A percentile compares a stretch with the other conserved stretches of the same genome.
Evolutionary conservation across 2,888 invertebrate genomes (phyloP).

Genomic region (Drosophila nr. medialis): DNA sequence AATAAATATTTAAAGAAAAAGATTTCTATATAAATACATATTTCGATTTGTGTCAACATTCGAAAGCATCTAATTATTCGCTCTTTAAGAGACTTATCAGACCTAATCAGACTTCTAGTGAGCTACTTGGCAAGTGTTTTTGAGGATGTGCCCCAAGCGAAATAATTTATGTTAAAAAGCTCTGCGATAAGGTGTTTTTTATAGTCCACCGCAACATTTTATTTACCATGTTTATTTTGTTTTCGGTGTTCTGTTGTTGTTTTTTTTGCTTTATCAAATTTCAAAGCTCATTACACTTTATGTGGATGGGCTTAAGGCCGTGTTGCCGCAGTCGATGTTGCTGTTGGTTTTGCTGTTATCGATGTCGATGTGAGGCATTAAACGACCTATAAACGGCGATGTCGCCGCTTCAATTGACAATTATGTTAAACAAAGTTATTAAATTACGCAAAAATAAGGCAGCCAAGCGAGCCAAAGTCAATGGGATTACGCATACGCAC

Average conservation of each 20-base stretch:
- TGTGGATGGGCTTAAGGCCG: conserved; percentile 58
- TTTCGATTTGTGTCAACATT: not conserved
- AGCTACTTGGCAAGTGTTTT: not conserved
- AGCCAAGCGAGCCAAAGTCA: conserved; percentile 66
- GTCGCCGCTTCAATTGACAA: conserved; percentile 80
- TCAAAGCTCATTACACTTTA: conserved; percentile 81
- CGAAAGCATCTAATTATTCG: not conserved
- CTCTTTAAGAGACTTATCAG: not conserved
- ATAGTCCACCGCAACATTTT: conserved; percentile 10
- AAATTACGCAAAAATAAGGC: conserved; percentile 79
- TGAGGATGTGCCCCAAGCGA: not conserved
- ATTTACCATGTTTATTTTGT: conserved; percentile 37
- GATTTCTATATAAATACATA: not conserved
- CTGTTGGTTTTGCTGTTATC: conserved; percentile 39
- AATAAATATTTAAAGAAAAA: not conserved
- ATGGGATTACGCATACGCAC: conserved; percentile 76
- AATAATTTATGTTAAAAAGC: conserved; percentile 17
- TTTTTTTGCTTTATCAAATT: conserved; percentile 71
- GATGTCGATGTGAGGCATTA: conserved; percentile 67
- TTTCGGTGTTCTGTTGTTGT: not conserved
- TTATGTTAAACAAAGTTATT: conserved; percentile 82
- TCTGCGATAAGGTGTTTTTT: conserved; percentile 14
- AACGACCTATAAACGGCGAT: conserved; percentile 68
- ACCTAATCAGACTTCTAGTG: not conserved
- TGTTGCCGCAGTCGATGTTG: conserved; percentile 22